Base-by-base conservation (phyloP, 2,888 invertebrate species). In the Drosophila nigritarsus region DNA sequence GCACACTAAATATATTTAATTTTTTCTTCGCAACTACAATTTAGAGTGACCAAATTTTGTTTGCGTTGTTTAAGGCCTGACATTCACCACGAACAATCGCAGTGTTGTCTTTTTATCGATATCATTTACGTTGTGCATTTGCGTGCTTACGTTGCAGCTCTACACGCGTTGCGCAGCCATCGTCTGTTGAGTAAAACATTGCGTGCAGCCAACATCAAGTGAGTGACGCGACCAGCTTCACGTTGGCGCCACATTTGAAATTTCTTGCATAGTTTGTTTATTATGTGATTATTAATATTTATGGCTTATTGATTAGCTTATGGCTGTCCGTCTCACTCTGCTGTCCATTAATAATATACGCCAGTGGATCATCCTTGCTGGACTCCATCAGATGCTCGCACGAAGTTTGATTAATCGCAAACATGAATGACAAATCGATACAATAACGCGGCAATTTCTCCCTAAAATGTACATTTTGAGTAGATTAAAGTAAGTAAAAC, bases 371-470 rank as follows among this genome's bases (percentile, higher is more conserved):
- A 73, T 92, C 91, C 62, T 86, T 84, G 49, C 88, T 82, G 8
- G 91, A 92, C 59, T 91, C 92, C 87, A 90, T 92, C 30, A 92
- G 78, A 78, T 92, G 85, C 27, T 92, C 90, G 63, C 93, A 93
- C 13, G 96, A 94, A 1, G 94, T 94, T 91, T 98, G 97, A 38
- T 95, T 94, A 92, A 98, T 97, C 18, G 96, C 94, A 90, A 97
- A 97, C 94, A 97, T 96, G 91, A 96, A 97, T 36, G 96, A 96
- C 72, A 97, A 92, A 90, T 97, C 97, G n/a, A 98, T 96, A 85
- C 97, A 97, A 90, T 97, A 97, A 80, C 96, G 90, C 3, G 93
- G 93, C 61, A 93, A 70, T 73, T 93, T 93, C 74, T 93, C 93
- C 66, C 93, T 92, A 65, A 34, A 69, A 34, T 73, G 0, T 9